Evolutionary conservation across 2,888 invertebrate genomes (phyloP).

Genomic region (Agrenia bidenticulata): DNA sequence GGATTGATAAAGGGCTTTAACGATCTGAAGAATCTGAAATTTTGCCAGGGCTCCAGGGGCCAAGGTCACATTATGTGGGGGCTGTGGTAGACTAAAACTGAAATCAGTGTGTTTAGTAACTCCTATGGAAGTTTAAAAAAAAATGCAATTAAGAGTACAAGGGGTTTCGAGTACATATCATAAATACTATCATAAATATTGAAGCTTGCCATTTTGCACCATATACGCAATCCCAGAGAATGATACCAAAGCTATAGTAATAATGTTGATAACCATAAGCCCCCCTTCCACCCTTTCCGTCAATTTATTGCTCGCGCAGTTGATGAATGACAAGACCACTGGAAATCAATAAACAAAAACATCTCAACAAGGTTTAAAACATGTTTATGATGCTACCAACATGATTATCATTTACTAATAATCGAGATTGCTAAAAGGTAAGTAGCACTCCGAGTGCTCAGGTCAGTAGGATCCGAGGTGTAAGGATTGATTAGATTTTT

Average conservation of each 20-base stretch:
- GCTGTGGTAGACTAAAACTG: neutral
- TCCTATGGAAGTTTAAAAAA: neutral
- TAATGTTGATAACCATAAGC: constrained; percentile 1
- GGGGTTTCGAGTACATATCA: too few relatives aligned
- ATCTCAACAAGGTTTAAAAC: neutral
- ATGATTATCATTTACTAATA: neutral
- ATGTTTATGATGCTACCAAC: neutral
- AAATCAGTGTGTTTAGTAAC: neutral
- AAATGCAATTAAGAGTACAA: too few relatives aligned
- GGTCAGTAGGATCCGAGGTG: neutral
- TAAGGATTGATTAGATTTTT: constrained; percentile 12
- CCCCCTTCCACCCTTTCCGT: neutral
- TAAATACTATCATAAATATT: neutral
- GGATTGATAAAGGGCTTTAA: constrained; percentile 22
- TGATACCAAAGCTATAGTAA: neutral
- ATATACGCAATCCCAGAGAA: constrained; percentile 1
- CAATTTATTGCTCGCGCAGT: constrained; percentile 6
- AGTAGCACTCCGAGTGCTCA: neutral
- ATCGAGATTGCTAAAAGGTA: constrained; percentile 7
- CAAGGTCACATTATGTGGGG: neutral
- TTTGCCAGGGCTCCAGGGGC: neutral
- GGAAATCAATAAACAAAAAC: constrained; percentile 12
- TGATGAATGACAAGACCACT: neutral
- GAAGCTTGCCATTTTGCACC: neutral
- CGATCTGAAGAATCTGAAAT: constrained; percentile 5